Conservation (phyloP, 2,797 vertebrate species). For the Phrynocephalus guinanensis region DNA sequence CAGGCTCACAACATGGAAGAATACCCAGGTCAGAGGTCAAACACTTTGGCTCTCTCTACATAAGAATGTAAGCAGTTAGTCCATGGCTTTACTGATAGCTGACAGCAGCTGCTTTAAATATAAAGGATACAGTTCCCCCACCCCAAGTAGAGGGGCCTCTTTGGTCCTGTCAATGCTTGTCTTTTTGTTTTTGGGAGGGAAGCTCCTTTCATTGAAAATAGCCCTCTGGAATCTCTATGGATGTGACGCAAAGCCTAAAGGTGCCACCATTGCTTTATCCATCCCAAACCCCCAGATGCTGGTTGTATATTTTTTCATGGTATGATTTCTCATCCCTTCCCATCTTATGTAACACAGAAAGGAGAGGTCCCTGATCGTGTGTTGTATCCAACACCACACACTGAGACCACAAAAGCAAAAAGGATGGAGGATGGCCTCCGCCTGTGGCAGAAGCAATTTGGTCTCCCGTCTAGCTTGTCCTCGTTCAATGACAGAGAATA, state of each 20-base stretch:
- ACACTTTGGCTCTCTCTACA: conserved; percentile 69
- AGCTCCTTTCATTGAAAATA: conserved; percentile 65
- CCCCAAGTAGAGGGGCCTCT: conserved; percentile 45
- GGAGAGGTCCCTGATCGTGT: neutral
- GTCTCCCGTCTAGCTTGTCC: conserved; percentile 32
- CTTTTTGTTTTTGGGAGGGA: conserved; percentile 57
- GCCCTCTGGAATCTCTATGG: conserved; percentile 53
- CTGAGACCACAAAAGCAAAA: neutral
- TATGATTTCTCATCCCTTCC: conserved; percentile 25
- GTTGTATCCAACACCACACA: conserved; percentile 15
- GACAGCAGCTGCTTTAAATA: conserved; percentile 73
- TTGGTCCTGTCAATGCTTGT: conserved; percentile 62
- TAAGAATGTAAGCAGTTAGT: conserved; percentile 72
- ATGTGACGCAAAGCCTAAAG: conserved; percentile 41
- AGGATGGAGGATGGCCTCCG: neutral
- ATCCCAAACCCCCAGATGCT: conserved; percentile 22
- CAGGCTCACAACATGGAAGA: conserved; percentile 37
- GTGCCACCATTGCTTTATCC: conserved; percentile 42
- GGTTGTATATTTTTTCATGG: conserved; percentile 2
- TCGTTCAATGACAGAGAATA: neutral
- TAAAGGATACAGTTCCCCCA: conserved; percentile 43
- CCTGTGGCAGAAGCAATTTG: neutral
- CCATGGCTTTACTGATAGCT: conserved; percentile 42
- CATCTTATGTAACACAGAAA: conserved; percentile 13
- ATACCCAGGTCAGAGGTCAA: conserved; percentile 70